phyloP scores from a whole-genome alignment of 2,888 invertebrate genomes.

The Amblyteles armatorius region DNA sequence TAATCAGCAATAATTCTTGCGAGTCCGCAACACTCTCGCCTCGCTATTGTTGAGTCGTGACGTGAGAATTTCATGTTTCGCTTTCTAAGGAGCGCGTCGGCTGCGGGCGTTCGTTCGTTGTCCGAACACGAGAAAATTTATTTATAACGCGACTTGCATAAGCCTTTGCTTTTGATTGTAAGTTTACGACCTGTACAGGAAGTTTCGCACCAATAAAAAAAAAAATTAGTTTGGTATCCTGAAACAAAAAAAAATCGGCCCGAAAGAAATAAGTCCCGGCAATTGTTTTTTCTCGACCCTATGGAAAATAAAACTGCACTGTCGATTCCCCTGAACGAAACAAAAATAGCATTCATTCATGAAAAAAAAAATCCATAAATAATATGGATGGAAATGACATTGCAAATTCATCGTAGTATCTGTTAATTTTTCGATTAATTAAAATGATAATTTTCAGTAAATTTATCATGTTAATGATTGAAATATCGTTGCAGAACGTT shows the following conservation, averaged over 20 bases:
- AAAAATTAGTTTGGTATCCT: background rate
- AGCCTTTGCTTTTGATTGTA: conserved; percentile 58
- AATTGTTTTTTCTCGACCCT: no score
- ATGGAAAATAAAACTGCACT: background rate
- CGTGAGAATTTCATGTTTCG: conserved; percentile 71
- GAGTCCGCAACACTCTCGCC: conserved; percentile 28
- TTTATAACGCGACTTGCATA: conserved; percentile 46
- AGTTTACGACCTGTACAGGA: background rate
- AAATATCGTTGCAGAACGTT: no score
- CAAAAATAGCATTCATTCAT: background rate
- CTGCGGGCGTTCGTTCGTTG: conserved; percentile 28
- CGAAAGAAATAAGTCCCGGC: no score
- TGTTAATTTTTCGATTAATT: no score
- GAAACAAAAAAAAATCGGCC: background rate
- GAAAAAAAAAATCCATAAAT: background rate
- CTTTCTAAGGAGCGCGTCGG: conserved; percentile 64
- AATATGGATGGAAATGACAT: background rate
- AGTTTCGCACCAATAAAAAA: background rate
- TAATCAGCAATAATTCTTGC: conserved; percentile 61
- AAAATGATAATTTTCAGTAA: no score
- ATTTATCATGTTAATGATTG: no score
- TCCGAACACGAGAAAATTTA: conserved; percentile 46
- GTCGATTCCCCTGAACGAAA: background rate
- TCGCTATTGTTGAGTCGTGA: conserved; percentile 69
- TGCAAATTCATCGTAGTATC: no score